Evolutionary conservation across 2,113 vertebrate species (phyloP).

Genomic region (Peromyscus maniculatus): DNA sequence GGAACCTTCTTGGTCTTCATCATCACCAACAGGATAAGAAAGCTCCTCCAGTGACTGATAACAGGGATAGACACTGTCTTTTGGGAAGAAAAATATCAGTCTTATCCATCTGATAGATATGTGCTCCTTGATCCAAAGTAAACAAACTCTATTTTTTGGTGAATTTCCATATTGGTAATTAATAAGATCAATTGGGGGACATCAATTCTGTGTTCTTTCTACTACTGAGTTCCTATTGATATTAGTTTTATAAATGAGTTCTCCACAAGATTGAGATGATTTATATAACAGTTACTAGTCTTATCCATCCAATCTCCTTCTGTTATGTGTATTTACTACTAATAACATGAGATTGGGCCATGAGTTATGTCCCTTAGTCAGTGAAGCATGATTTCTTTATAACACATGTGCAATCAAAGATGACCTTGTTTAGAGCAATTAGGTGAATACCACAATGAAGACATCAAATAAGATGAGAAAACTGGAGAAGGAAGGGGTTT

Average conservation of each 20-base stretch:
- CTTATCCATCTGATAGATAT: neutral
- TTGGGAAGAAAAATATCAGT: neutral
- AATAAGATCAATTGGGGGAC: neutral
- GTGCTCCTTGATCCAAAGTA: neutral
- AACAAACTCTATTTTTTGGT: neutral
- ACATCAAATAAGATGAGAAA: neutral
- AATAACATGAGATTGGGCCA: neutral
- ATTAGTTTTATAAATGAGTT: neutral
- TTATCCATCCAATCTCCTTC: neutral
- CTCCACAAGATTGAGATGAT: neutral
- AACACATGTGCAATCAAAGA: neutral
- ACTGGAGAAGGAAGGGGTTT: neutral
- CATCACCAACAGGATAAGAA: neutral
- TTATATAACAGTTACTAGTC: neutral
- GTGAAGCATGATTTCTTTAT: neutral
- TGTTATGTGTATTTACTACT: neutral
- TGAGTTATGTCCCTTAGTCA: neutral
- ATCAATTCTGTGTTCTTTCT: neutral
- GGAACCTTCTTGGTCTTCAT: neutral
- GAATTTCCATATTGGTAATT: neutral
- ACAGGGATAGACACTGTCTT: neutral
- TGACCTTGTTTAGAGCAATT: neutral
- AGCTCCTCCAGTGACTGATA: neutral
- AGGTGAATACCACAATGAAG: neutral
- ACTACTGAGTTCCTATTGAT: neutral